phyloP scores from a whole-genome alignment of 2,888 invertebrate genomes.

The Diaprepes abbreviatus region DNA sequence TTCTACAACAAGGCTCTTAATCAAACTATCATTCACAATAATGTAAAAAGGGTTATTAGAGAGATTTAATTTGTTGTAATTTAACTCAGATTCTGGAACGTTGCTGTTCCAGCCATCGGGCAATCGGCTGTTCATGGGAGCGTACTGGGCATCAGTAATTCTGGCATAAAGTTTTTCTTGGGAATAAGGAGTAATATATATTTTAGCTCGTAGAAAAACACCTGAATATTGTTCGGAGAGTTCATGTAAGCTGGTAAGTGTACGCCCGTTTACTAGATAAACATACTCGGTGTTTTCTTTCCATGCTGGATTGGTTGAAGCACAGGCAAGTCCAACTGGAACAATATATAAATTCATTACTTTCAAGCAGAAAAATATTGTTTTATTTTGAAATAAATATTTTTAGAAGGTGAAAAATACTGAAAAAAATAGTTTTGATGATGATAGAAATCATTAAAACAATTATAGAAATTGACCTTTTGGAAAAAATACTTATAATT shows the following conservation, averaged over 20 bases:
- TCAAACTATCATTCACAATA: conserved; percentile 73
- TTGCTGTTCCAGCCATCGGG: conserved; percentile 68
- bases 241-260: conserved; percentile 73
- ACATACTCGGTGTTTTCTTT: conserved; percentile 72
- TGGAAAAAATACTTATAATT: too few relatives aligned
- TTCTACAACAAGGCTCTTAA: conserved; percentile 72
- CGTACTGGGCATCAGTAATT: conserved; percentile 70
- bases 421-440: too few relatives aligned
- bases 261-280: conserved; percentile 72
- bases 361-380: too few relatives aligned
- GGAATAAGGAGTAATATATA: conserved; percentile 71
- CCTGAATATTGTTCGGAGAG: conserved; percentile 72
- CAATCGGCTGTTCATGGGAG: conserved; percentile 68
- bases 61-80: conserved; percentile 71
- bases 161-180: conserved; percentile 66
- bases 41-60: conserved; percentile 75
- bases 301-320: conserved; percentile 69
- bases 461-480: too few relatives aligned
- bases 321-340: conserved; percentile 63
- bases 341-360: too few relatives aligned
- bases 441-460: too few relatives aligned
- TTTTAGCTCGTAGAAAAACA: conserved; percentile 70
- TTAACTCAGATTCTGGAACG: conserved; percentile 69
- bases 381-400: too few relatives aligned
- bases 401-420: too few relatives aligned